Conservation (phyloP, 2,797 vertebrate species). For the Pteronotus mesoamericanus region DNA sequence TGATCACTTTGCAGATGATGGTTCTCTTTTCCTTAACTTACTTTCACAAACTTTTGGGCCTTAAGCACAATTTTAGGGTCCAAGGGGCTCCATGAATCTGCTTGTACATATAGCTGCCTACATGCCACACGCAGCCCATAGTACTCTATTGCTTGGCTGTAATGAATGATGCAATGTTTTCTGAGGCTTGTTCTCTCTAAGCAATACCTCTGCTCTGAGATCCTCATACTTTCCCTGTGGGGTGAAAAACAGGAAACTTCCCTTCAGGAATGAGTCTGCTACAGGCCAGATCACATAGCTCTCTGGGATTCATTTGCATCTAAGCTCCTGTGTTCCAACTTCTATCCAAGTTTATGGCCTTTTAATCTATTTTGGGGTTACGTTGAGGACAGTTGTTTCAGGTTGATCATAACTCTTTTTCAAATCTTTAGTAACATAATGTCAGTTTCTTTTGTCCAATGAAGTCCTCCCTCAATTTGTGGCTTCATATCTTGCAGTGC, state of each 20-base stretch:
- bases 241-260: too few relatives aligned
- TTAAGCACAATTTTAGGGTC: not conserved
- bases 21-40: not conserved
- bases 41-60: not conserved
- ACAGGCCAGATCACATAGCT: not conserved
- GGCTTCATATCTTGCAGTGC: not conserved
- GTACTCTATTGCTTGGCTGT: not conserved
- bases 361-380: not conserved
- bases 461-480: not conserved
- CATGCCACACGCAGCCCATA: not conserved
- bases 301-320: not conserved
- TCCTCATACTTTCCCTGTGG: too few relatives aligned
- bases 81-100: not conserved
- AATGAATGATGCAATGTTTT: not conserved
- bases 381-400: not conserved
- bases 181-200: not conserved
- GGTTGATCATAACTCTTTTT: not conserved
- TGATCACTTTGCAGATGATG: not conserved
- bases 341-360: not conserved
- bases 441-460: not conserved
- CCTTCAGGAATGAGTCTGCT: not conserved
- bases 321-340: not conserved
- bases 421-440: not conserved
- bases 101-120: not conserved
- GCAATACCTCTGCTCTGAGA: not conserved